These are phyloP conservation scores for Masticophis lateralis DNA, from an alignment of 2,797 vertebrate genomes.

Conservation along the genomic window DNA sequence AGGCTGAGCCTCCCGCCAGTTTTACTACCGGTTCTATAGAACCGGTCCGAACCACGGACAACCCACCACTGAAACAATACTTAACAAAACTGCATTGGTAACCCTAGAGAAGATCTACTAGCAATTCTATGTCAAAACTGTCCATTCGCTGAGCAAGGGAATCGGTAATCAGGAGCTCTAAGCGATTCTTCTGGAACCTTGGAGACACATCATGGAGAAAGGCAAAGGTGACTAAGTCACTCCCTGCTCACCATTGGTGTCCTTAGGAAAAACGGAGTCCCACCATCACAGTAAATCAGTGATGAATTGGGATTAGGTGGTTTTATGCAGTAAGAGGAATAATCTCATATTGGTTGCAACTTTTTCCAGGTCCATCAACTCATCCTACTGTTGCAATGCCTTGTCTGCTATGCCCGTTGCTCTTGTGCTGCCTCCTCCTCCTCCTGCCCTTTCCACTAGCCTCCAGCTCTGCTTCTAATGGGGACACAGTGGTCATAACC, in stretches of 20 bases:
- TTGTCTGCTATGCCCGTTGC: background rate
- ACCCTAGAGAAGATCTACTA: background rate
- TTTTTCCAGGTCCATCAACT: background rate
- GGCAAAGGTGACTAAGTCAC: background rate
- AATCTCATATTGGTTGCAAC: background rate
- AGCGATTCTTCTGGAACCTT: background rate
- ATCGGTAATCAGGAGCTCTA: background rate
- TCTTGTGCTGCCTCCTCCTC: background rate
- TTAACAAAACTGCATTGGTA: background rate
- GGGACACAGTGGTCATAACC: background rate
- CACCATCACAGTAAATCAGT: background rate
- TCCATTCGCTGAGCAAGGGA: background rate
- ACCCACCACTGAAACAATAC: too few species aligned
- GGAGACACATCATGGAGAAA: too few species aligned
- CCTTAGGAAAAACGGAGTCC: background rate
- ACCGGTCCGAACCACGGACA: too few species aligned
- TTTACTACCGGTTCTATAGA: too few species aligned
- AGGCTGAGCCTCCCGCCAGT: too few species aligned
- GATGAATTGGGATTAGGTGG: background rate
- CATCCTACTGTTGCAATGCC: constrained; percentile 22
- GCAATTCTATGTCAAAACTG: background rate
- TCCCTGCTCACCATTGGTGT: background rate
- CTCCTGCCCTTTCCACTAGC: background rate
- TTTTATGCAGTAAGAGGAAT: background rate
- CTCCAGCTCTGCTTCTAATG: constrained; percentile 37